These are phyloP conservation scores for Chaetodon auriga DNA, from an alignment of 2,113 vertebrate genomes.

Conservation along the genomic window DNA sequence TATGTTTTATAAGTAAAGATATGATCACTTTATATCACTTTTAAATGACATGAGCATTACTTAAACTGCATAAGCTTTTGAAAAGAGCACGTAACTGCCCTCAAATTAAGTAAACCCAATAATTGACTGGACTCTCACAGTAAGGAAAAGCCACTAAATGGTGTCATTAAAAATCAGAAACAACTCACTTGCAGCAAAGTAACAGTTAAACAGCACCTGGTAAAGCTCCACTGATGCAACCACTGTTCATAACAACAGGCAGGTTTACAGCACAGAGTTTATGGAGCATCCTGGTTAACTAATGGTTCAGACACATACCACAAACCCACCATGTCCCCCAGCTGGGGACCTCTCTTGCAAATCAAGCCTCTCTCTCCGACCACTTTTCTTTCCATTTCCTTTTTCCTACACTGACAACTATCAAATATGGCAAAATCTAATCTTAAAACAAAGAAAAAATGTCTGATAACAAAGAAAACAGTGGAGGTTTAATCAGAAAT, in stretches of 20 bases:
- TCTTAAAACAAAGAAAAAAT: background rate
- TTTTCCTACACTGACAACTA: no score
- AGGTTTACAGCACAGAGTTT: background rate
- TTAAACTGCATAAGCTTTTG: background rate
- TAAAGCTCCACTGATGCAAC: background rate
- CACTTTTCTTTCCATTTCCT: background rate
- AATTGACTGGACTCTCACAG: background rate
- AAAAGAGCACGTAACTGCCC: background rate
- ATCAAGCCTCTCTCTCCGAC: background rate
- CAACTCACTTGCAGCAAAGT: background rate
- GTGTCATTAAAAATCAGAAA: background rate
- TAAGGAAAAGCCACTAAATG: background rate
- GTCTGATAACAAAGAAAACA: background rate
- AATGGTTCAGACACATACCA: no score
- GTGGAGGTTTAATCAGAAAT: background rate
- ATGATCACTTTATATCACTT: constrained; percentile 4
- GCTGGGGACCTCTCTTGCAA: background rate
- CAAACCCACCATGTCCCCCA: background rate
- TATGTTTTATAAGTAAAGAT: background rate
- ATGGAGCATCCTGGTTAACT: background rate
- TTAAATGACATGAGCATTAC: background rate
- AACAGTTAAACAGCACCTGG: constrained; percentile 6
- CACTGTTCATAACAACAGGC: background rate
- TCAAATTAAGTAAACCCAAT: background rate
- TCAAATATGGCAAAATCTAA: background rate